Evolutionary conservation across 2,888 invertebrate species (phyloP).

Genomic region (Cybosia mesomella): DNA sequence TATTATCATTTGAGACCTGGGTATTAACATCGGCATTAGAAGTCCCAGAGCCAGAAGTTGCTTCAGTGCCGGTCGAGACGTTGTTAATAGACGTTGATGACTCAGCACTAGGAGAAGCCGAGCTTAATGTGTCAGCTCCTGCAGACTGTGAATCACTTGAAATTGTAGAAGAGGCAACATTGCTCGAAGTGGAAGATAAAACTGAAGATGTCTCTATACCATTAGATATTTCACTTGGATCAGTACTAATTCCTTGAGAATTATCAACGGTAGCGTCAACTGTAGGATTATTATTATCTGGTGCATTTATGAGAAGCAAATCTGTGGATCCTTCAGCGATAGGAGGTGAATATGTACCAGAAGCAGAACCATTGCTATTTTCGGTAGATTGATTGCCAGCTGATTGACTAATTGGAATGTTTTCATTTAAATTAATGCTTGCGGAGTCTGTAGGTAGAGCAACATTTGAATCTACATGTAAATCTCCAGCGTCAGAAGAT

Average conservation of each 20-base stretch:
- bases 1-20: constrained; percentile 9
- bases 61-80: constrained; percentile 22
- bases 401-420: background rate
- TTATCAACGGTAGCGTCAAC: background rate
- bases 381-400: background rate
- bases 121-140: constrained; percentile 14
- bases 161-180: constrained; percentile 7
- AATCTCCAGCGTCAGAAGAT: background rate
- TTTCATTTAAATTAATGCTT: background rate
- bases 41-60: constrained; percentile 18
- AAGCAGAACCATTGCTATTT: background rate
- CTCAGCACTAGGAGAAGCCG: constrained; percentile 19
- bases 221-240: constrained; percentile 2
- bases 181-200: background rate
- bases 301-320: background rate
- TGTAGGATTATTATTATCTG: background rate
- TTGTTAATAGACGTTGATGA: constrained; percentile 15
- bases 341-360: background rate
- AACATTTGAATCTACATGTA: background rate
- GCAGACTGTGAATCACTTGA: constrained; percentile 12
- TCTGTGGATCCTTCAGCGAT: background rate
- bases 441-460: background rate
- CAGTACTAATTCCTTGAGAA: constrained; percentile 5
- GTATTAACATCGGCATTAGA: constrained; percentile 21
- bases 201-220: background rate